phyloP scores from a whole-genome alignment of 2,797 vertebrate genomes.

The Synaphobranchus kaupii region DNA sequence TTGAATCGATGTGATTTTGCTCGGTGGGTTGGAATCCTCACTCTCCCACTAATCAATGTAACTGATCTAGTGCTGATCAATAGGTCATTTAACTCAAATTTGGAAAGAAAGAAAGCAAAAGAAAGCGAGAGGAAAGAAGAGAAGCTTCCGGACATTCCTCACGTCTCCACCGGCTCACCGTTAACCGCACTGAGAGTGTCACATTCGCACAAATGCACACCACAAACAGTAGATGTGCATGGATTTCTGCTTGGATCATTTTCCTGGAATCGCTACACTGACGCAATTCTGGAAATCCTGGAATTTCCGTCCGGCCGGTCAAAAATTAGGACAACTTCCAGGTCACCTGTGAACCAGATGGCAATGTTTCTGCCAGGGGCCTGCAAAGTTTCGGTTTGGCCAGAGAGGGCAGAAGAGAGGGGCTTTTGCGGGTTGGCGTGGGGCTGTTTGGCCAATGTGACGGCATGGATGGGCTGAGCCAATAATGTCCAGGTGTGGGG shows the following conservation, averaged over 20 bases:
- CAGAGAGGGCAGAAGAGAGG: not conserved
- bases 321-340: not conserved
- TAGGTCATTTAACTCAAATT: not conserved
- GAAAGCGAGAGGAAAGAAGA: not conserved
- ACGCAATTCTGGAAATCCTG: not conserved
- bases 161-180: not conserved
- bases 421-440: not conserved
- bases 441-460: not conserved
- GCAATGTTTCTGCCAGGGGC: not conserved
- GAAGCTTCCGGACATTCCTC: not conserved
- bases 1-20: too few relatives aligned
- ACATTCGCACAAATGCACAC: too few relatives aligned
- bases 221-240: not conserved
- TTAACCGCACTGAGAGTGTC: not conserved
- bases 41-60: too few relatives aligned
- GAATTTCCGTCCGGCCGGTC: not conserved
- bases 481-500: not conserved
- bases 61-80: too few relatives aligned
- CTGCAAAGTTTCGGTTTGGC: not conserved
- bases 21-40: too few relatives aligned
- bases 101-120: not conserved
- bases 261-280: not conserved
- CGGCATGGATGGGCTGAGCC: not conserved
- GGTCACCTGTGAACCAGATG: constrained; percentile 3
- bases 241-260: not conserved